Evolutionary conservation across 2,888 invertebrate genomes (phyloP).

Genomic region (Clunio marinus): DNA sequence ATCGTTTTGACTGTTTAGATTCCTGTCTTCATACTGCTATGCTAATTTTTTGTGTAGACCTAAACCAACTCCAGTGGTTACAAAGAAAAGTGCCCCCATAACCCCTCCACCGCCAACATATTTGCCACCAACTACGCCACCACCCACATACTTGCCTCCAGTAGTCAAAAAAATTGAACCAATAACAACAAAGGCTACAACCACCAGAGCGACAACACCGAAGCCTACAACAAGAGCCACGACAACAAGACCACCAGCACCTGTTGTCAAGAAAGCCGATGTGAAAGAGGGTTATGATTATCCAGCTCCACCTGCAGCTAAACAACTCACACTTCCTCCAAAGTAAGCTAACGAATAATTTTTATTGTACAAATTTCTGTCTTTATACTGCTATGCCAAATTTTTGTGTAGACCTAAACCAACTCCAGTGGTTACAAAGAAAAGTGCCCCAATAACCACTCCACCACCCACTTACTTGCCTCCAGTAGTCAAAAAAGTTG

Average conservation of each 20-base stretch:
- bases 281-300: not conserved
- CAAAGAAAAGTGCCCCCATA: no score
- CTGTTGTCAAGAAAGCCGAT: not conserved
- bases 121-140: not conserved
- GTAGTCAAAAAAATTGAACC: not conserved
- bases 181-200: not conserved
- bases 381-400: no score
- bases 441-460: no score
- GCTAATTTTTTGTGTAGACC: not conserved
- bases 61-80: not conserved
- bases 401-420: not conserved
- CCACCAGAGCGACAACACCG: not conserved
- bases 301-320: not conserved
- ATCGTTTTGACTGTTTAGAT: no score
- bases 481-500: not conserved
- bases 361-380: no score
- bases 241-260: no score
- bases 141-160: not conserved
- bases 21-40: no score
- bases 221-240: not conserved
- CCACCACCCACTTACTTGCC: not conserved
- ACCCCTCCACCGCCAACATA: not conserved
- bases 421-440: not conserved
- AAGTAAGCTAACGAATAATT: not conserved
- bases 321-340: not conserved